Evolutionary conservation across 2,797 vertebrate species (phyloP).

Genomic region (Nannoperca australis): DNA sequence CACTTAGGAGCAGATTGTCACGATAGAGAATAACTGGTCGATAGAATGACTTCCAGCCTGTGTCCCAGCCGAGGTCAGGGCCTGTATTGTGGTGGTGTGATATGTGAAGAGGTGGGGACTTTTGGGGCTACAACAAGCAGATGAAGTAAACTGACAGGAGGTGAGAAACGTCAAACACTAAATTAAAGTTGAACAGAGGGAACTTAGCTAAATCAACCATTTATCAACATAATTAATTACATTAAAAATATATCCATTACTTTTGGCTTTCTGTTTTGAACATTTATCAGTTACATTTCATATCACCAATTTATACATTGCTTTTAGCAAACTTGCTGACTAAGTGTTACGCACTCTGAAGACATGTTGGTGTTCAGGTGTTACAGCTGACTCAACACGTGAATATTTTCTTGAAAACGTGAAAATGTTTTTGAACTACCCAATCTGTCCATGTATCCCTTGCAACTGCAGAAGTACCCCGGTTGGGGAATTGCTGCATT

Average conservation of each 20-base stretch:
- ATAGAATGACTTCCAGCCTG: conserved; percentile 64
- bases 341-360: background rate
- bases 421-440: background rate
- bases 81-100: conserved; percentile 49
- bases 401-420: background rate
- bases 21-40: conserved; percentile 61
- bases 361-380: background rate
- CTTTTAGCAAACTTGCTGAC: too few relatives aligned
- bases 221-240: too few relatives aligned
- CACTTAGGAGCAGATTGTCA: conserved; percentile 64
- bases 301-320: too few relatives aligned
- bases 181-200: background rate
- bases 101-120: conserved; percentile 63
- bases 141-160: conserved; percentile 13
- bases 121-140: conserved; percentile 49
- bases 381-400: background rate
- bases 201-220: too few relatives aligned
- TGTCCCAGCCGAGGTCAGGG: conserved; percentile 44
- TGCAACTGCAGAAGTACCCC: background rate
- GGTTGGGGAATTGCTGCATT: background rate
- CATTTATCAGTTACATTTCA: too few relatives aligned
- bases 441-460: background rate
- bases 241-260: too few relatives aligned
- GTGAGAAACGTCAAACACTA: conserved; percentile 2
- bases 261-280: too few relatives aligned